Percentiles rank a stretch among this genome's conserved stretches.
Conservation (phyloP, 2,797 vertebrate species). For the Percopsis omiscomaycus region DNA sequence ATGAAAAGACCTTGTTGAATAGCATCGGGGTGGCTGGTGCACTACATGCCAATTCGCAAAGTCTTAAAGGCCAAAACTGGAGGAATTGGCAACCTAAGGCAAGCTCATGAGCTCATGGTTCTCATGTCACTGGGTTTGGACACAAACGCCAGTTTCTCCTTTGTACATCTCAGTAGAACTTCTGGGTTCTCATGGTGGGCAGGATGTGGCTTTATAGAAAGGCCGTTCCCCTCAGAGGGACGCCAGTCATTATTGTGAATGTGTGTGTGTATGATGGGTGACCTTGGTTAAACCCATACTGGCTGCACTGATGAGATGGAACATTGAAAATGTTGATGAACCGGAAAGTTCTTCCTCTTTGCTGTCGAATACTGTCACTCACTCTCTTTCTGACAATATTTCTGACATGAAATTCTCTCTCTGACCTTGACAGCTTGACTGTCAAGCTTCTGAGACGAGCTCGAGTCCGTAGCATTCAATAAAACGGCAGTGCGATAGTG, state of each 20-base stretch:
- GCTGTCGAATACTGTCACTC: slow-evolving; percentile 45
- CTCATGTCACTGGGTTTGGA: slow-evolving; percentile 53
- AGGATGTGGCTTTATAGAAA: slow-evolving; percentile 71
- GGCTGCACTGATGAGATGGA: slow-evolving; percentile 62
- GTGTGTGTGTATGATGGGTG: slow-evolving; percentile 36
- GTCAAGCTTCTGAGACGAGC: not conserved
- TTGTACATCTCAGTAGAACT: slow-evolving; percentile 61
- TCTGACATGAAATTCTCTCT: not conserved
- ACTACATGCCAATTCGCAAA: slow-evolving; percentile 34
- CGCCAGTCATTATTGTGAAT: slow-evolving; percentile 56
- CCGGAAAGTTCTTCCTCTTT: slow-evolving; percentile 55
- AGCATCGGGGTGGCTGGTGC: slow-evolving; percentile 26
- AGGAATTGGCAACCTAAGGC: slow-evolving; percentile 21
- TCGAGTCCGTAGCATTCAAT: not conserved
- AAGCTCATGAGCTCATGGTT: slow-evolving; percentile 56
- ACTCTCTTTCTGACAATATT: slow-evolving; percentile 24
- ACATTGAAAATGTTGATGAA: slow-evolving; percentile 78
- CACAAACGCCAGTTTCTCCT: slow-evolving; percentile 51
- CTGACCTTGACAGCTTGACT: not conserved
- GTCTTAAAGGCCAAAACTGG: slow-evolving; percentile 30
- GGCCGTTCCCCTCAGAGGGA: slow-evolving; percentile 56
- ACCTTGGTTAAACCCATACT: slow-evolving; percentile 54
- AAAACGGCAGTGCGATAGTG: not conserved
- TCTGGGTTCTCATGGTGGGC: slow-evolving; percentile 62
- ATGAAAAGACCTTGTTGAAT: slow-evolving; percentile 33